Base-by-base conservation (phyloP, 2,797 vertebrate genomes). In the Philypnodon macrostomus region DNA sequence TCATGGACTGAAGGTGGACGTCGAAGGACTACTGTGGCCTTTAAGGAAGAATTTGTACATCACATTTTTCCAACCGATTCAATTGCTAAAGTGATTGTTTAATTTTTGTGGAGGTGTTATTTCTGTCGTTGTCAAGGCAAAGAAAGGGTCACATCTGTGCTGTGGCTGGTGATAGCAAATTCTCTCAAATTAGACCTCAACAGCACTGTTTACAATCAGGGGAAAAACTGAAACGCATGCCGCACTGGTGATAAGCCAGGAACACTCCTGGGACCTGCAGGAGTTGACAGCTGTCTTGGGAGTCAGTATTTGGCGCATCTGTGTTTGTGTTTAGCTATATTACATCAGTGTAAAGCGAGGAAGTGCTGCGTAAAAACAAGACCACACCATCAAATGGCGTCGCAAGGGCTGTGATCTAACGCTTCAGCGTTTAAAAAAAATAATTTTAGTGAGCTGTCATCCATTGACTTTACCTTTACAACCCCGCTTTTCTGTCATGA, bases 381-480 rank as follows among this genome's bases (percentile, higher is more conserved):
- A 53, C 37, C 19, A 26, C 54, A 17, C 19, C 26, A 38, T 13
- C 19, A 32, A 66, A 75, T 80, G 59, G 75, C 72, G 72, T 66
- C 70, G 63, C 37, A 26, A 30, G 36, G 10, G 23, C 57, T 17
- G 11, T 29, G 55, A 69, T 35, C 46, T 1, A 7, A 17, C 21
- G 40, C 41, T 26, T 16, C 36, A 42, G 54, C n/a, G n/a, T n/a
- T n/a, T n/a, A n/a, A n/a, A n/a, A n/a, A n/a, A n/a, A n/a, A n/a
- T n/a, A n/a, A n/a, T n/a, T n/a, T n/a, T 0, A 4, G 16, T 0
- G 48, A 44, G 37, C 53, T 38, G 48, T 32, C 71, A 21, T 32
- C 65, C 1, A 2, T 57, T 53, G 30, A 51, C 36, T 39, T 26
- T 32, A 49, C 45, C 17, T 18, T 17, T 15, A 5, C 52, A 11